These are phyloP conservation scores for Amblyornis subalaris DNA, from an alignment of 2,113 vertebrate species.

Conservation along the genomic window DNA sequence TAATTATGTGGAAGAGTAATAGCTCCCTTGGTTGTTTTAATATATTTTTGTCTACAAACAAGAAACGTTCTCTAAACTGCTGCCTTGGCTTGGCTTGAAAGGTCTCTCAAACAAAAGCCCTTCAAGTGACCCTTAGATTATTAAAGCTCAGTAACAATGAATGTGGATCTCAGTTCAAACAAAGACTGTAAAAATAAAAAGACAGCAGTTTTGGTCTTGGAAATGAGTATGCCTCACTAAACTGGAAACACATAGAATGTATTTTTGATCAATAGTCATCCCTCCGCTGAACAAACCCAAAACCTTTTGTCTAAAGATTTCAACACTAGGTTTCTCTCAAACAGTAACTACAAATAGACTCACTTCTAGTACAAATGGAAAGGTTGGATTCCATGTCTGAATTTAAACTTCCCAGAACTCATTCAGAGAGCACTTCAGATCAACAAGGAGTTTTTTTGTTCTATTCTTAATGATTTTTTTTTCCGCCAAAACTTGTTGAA, in stretches of 20 bases:
- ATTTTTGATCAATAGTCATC: background rate
- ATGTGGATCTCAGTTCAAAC: conserved; percentile 57
- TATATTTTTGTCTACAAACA: conserved; percentile 84
- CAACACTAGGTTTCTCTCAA: background rate
- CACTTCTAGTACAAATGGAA: background rate
- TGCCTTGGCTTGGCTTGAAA: conserved; percentile 79
- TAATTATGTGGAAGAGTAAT: conserved; percentile 79
- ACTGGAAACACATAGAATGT: background rate
- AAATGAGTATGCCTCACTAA: background rate
- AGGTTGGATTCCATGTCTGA: background rate
- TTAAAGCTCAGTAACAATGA: conserved; percentile 70
- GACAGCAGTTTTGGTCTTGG: conserved; percentile 38
- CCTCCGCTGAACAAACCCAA: background rate
- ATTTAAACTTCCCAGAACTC: background rate
- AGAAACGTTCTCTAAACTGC: conserved; percentile 82
- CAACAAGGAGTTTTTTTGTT: background rate
- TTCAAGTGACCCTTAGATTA: conserved; percentile 77
- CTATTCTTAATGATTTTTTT: background rate
- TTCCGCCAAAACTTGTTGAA: background rate
- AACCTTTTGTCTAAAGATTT: background rate
- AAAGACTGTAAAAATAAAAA: conserved; percentile 53
- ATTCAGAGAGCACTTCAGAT: background rate
- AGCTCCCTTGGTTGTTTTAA: conserved; percentile 83
- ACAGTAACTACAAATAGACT: background rate
- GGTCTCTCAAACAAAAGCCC: conserved; percentile 76